Evolutionary conservation across 1,140 invertebrate species (phyloP), one percentile per base, ranked within the genome.

Genomic region (Nixonia krombeini): DNA sequence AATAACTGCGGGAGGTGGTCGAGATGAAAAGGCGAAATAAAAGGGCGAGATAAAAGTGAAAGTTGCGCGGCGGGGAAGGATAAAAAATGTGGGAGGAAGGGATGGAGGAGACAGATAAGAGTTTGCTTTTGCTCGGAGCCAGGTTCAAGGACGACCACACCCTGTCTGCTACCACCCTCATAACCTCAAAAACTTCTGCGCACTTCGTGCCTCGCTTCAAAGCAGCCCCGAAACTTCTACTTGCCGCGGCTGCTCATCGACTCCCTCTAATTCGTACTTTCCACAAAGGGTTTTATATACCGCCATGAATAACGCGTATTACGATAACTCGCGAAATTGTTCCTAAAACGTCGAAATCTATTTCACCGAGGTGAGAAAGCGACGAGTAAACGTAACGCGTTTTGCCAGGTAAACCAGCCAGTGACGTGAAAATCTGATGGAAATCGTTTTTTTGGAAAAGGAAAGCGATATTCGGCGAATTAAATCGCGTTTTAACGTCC

Each of bases 81-180:
- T 70, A 55, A 67, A 68, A 70, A 72, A 63, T 46, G 67, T 55
- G 21, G 53, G n/a, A 33, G 61, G 56, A 25, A 49, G 53, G 64
- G 62, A 69, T 63, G 61, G 66, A 23, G 35, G 33, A 52, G 59
- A 46, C 31, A 45, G 70, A 66, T 46, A 59, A 65, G 51, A 65
- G 69, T 67, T 65, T 63, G 67, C 50, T 68, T 59, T 70, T 44
- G 65, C 61, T 66, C 64, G 40, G 10, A 41, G 58, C 16, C 70
- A 78, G 73, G 80, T 81, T 83, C 81, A 83, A 83, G 81, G 81
- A 71, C 81, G 78, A 78, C 82, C 80, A 82, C 82, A 81, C 82
- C 82, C 80, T 82, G 81, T 84, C 82, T 84, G 79, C 72, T 66
- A 21, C 59, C 66, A 75, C 64, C 67, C 62, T 51, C 68, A 15